Conservation (phyloP, 2,888 invertebrate species). For the Arrhopalites spinosus region DNA sequence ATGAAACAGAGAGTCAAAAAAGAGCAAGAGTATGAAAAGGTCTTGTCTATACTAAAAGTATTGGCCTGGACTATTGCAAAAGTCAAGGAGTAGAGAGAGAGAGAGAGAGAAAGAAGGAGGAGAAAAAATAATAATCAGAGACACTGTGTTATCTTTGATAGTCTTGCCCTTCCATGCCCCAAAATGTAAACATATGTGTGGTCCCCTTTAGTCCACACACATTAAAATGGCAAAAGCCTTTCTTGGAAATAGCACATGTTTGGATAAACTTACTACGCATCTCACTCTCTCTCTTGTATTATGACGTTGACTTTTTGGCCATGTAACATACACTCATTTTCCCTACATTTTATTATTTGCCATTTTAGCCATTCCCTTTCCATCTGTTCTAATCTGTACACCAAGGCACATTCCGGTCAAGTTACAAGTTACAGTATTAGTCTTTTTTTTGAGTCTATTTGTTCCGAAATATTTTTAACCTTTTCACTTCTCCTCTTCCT, state of each 20-base stretch:
- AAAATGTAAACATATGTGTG: constrained; percentile 13
- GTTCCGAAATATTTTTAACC: too few relatives aligned
- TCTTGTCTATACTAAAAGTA: background rate
- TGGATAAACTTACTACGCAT: background rate
- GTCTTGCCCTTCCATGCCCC: constrained; percentile 25
- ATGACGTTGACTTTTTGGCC: background rate
- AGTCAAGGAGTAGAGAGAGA: background rate
- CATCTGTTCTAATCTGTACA: too few relatives aligned
- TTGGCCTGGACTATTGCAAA: background rate
- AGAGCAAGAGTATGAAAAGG: background rate
- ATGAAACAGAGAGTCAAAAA: background rate
- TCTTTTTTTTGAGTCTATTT: too few relatives aligned
- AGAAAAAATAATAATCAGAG: background rate
- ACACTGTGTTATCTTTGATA: background rate
- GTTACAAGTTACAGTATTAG: too few relatives aligned
- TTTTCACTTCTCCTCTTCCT: too few relatives aligned
- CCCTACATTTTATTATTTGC: too few relatives aligned
- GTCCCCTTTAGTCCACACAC: background rate
- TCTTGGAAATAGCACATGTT: constrained; percentile 15
- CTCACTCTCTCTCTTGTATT: background rate
- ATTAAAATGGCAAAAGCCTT: constrained; percentile 9
- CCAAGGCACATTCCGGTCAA: too few relatives aligned
- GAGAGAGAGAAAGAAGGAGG: background rate
- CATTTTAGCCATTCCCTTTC: too few relatives aligned
- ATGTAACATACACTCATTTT: background rate